Evolutionary conservation across 2,113 vertebrate species (phyloP).

Genomic region (Pachypanchax playfairii): DNA sequence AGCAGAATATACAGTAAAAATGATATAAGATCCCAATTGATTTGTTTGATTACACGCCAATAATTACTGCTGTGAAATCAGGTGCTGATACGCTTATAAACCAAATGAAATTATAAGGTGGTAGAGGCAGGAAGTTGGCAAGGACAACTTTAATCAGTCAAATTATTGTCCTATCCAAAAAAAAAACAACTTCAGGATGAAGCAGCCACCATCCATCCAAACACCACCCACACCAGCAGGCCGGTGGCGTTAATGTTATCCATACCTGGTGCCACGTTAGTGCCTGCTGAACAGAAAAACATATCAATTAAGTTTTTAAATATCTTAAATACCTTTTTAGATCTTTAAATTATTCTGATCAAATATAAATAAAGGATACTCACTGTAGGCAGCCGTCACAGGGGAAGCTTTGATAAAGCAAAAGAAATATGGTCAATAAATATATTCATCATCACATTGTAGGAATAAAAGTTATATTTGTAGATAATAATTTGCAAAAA

Average conservation of each 20-base stretch:
- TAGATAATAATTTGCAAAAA: too few species aligned
- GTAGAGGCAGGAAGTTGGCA: neutral
- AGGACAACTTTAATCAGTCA: constrained; percentile 26
- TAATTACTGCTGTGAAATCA: neutral
- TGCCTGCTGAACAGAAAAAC: constrained; percentile 35
- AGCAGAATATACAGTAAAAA: neutral
- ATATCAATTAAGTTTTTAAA: neutral
- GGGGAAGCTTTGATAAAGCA: constrained; percentile 22
- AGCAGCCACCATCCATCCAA: constrained; percentile 72
- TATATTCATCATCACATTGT: too few species aligned
- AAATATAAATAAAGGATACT: constrained; percentile 35
- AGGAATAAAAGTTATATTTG: neutral
- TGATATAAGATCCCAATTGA: neutral
- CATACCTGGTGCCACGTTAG: neutral
- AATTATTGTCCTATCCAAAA: constrained; percentile 40
- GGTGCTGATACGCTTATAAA: constrained; percentile 4
- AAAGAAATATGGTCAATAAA: constrained; percentile 8
- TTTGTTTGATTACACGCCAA: neutral
- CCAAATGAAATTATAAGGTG: neutral
- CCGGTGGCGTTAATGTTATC: constrained; percentile 38
- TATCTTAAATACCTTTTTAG: neutral
- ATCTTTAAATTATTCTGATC: neutral
- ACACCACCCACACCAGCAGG: constrained; percentile 63
- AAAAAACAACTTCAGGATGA: constrained; percentile 70
- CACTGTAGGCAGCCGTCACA: constrained; percentile 51